These are phyloP conservation scores for Chrysocyon brachyurus DNA, from an alignment of 2,797 vertebrate species.

Conservation along the genomic window DNA sequence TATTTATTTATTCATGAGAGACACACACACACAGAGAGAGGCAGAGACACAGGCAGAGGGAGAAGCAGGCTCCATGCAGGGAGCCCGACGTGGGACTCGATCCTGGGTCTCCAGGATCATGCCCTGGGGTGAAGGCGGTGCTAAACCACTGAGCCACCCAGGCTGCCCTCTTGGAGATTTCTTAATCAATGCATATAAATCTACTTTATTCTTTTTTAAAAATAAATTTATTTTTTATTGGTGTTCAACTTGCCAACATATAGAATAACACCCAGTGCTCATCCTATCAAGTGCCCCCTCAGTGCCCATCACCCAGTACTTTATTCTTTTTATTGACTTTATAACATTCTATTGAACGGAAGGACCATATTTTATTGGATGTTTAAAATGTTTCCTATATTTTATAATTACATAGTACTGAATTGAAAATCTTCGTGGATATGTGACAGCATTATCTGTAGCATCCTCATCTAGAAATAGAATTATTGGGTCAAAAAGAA, in stretches of 20 bases:
- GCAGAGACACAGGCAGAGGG: too few relatives aligned
- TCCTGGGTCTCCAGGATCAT: too few relatives aligned
- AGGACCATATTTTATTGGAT: background rate
- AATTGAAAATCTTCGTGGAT: background rate
- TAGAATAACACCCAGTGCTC: too few relatives aligned
- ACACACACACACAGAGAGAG: too few relatives aligned
- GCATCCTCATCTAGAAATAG: background rate
- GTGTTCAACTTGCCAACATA: too few relatives aligned
- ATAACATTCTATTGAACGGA: background rate
- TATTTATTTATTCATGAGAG: too few relatives aligned
- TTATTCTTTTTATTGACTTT: background rate
- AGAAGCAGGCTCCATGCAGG: too few relatives aligned
- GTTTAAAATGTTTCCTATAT: background rate
- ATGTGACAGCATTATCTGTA: background rate
- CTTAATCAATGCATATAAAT: background rate
- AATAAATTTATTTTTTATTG: too few relatives aligned
- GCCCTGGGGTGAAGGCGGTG: too few relatives aligned
- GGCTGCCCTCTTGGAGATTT: background rate
- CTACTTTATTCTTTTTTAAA: background rate
- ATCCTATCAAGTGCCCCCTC: too few relatives aligned
- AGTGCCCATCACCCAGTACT: background rate
- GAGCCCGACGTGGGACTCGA: too few relatives aligned
- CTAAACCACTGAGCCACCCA: too few relatives aligned
- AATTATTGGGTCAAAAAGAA: slow-evolving; percentile 27
- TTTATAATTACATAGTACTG: background rate